Evolutionary conservation across 2,797 vertebrate species (phyloP).

Genomic region (Channa striata): DNA sequence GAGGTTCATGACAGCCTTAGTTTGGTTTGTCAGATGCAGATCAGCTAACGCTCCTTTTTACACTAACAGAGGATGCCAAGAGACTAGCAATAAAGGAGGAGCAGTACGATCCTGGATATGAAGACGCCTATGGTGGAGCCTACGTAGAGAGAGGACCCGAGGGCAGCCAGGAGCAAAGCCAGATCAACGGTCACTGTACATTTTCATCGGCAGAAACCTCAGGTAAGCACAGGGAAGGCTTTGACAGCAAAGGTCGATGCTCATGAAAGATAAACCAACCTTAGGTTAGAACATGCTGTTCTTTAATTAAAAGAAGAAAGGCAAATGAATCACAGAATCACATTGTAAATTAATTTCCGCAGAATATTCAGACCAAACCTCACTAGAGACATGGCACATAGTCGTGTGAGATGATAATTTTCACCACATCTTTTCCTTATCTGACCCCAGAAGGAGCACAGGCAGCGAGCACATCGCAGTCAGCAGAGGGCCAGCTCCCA

Average conservation of each 20-base stretch:
- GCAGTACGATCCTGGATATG: conserved; percentile 96
- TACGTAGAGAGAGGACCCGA: conserved; percentile 79
- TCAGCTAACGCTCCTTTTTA: neutral
- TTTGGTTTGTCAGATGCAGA: neutral
- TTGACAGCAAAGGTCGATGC: no score
- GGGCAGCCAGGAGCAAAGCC: conserved; percentile 28
- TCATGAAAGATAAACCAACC: no score
- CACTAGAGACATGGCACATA: neutral
- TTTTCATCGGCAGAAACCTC: conserved; percentile 82
- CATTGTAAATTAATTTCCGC: neutral
- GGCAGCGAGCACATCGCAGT: conserved; percentile 69
- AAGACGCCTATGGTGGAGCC: conserved; percentile 91
- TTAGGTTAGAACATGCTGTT: no score
- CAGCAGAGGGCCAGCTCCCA: conserved; percentile 76
- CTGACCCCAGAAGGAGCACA: conserved; percentile 66
- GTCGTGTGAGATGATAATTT: neutral
- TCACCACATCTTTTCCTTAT: conserved; percentile 1
- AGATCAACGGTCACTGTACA: conserved; percentile 84
- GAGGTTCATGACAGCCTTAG: neutral
- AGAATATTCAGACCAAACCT: neutral
- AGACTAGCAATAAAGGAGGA: conserved; percentile 97
- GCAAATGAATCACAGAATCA: no score
- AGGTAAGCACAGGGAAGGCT: conserved; percentile 71
- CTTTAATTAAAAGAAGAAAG: no score
- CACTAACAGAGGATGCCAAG: conserved; percentile 93